These are phyloP conservation scores for Bombus sibiricus DNA, from an alignment of 1,140 invertebrate species.

Conservation along the genomic window DNA sequence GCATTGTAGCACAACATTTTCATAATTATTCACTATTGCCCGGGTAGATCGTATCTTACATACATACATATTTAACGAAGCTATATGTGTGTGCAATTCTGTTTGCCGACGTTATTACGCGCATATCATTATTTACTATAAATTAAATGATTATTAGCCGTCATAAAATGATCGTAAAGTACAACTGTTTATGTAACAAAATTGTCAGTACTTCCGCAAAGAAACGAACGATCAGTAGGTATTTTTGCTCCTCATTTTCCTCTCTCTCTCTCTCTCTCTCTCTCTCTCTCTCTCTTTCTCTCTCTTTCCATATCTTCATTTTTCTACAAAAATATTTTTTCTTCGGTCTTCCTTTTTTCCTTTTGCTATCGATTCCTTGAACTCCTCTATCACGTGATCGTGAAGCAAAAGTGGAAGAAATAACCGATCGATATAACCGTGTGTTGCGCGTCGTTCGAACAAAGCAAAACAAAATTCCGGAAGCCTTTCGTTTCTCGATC, in stretches of 20 bases:
- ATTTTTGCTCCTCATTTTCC: neutral
- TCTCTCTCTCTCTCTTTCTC: neutral
- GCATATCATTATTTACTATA: constrained; percentile 57
- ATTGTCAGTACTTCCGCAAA: neutral
- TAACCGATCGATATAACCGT: neutral
- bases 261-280: neutral
- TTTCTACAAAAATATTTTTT: neutral
- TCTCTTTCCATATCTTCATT: too few relatives aligned
- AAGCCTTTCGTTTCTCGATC: constrained; percentile 45
- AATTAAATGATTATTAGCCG: constrained; percentile 38
- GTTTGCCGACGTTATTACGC: constrained; percentile 14
- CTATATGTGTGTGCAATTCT: constrained; percentile 2
- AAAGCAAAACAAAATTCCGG: constrained; percentile 15
- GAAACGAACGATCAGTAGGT: too few relatives aligned
- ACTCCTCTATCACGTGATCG: neutral
- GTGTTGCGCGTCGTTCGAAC: neutral
- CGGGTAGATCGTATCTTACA: constrained; percentile 42
- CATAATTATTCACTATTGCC: constrained; percentile 24
- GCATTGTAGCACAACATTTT: constrained; percentile 20
- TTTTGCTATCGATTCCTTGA: neutral
- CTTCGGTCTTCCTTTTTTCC: neutral
- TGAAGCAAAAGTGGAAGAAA: neutral
- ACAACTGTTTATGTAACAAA: constrained; percentile 11
- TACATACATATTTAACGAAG: neutral
- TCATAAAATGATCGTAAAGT: constrained; percentile 11